These are phyloP conservation scores for Dreissena rostriformis DNA, from an alignment of 1,140 invertebrate genomes.

Conservation along the genomic window DNA sequence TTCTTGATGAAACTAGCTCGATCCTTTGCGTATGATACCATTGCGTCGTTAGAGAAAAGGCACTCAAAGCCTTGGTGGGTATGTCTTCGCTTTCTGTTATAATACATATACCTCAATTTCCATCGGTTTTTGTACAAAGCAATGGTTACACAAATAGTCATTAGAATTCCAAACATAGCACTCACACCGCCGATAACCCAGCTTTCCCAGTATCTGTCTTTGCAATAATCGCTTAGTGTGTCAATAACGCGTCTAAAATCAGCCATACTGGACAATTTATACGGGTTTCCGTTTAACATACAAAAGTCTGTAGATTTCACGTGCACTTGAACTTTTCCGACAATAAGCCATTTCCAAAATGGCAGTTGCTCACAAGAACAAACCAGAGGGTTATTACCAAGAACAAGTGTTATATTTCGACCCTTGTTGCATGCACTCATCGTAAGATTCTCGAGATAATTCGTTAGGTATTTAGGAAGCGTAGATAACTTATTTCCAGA, in stretches of 20 bases:
- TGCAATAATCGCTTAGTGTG: neutral
- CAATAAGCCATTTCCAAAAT: slow-evolving; percentile 24
- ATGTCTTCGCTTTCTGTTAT: slow-evolving; percentile 31
- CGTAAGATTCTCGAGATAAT: slow-evolving; percentile 18
- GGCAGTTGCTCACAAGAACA: slow-evolving; percentile 19
- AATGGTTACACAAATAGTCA: slow-evolving; percentile 2
- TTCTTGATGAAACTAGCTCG: slow-evolving; percentile 32
- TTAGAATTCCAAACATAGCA: neutral
- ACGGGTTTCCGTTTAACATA: neutral
- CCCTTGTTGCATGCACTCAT: neutral
- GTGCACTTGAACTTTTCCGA: neutral
- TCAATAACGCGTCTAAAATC: neutral
- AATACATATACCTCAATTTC: slow-evolving; percentile 40
- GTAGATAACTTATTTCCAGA: slow-evolving; percentile 12
- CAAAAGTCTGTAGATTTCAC: neutral
- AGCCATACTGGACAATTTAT: neutral
- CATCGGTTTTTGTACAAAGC: slow-evolving; percentile 32
- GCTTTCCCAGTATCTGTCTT: slow-evolving; percentile 1
- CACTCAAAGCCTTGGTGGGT: slow-evolving; percentile 18
- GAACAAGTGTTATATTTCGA: slow-evolving; percentile 1
- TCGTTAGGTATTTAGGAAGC: neutral
- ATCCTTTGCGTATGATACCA: slow-evolving; percentile 29
- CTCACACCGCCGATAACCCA: neutral
- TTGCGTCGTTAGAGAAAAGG: slow-evolving; percentile 33
- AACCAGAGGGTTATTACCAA: slow-evolving; percentile 7